phyloP scores from a whole-genome alignment of 2,797 vertebrate genomes.

The Phoebastria nigripes region DNA sequence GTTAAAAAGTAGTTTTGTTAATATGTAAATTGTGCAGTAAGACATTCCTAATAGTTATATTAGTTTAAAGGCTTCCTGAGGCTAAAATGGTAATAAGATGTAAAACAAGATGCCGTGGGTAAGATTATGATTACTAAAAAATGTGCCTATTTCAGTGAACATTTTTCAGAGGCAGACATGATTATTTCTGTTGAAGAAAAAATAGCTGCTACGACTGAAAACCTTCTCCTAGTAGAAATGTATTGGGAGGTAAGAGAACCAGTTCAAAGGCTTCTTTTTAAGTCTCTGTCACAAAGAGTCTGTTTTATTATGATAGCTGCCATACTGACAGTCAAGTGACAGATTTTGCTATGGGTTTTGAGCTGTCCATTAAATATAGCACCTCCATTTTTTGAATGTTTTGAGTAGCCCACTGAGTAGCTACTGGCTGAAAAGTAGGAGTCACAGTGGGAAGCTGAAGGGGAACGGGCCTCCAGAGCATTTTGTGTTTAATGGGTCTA shows the following conservation, averaged over 20 bases:
- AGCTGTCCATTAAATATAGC: slow-evolving; percentile 74
- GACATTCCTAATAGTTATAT: neutral
- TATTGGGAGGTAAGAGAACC: neutral
- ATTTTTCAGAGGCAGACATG: neutral
- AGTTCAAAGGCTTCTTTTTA: slow-evolving; percentile 19
- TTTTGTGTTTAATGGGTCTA: slow-evolving; percentile 74
- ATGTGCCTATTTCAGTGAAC: neutral
- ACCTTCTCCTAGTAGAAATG: slow-evolving; percentile 5
- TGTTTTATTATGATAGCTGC: slow-evolving; percentile 9
- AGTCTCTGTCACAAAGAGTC: neutral
- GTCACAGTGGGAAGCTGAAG: slow-evolving; percentile 77
- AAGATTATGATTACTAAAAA: neutral
- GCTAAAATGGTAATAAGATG: neutral
- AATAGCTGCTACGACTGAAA: neutral
- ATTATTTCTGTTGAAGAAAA: neutral
- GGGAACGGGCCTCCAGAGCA: slow-evolving; percentile 66
- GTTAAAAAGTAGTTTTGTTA: neutral
- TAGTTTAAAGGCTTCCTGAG: neutral
- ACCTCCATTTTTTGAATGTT: slow-evolving; percentile 70
- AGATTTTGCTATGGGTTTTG: slow-evolving; percentile 73
- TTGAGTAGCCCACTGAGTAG: slow-evolving; percentile 75
- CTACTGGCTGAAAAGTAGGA: slow-evolving; percentile 55
- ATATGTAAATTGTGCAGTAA: neutral
- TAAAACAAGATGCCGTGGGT: neutral
- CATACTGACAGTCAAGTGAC: slow-evolving; percentile 59